Evolutionary conservation across 2,888 invertebrate species (phyloP), one percentile per base, ranked within the genome.

Genomic region (Lasioglossum vierecki): DNA sequence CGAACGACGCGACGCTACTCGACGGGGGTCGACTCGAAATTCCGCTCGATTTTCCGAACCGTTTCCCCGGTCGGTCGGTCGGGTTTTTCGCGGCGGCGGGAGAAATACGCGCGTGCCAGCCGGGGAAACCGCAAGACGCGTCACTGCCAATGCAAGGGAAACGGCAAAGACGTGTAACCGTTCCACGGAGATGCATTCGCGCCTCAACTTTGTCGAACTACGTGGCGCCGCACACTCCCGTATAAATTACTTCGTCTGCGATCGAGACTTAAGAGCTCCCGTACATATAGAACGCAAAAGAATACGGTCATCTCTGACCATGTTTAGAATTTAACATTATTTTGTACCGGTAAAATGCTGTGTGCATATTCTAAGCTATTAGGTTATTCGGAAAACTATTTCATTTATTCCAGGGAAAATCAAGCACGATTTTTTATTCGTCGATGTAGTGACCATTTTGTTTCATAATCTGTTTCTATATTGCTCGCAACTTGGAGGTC

Each of bases 201-300:
- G 76, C 75, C 71, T 76, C 74, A 87, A 87, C 83, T 88, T 88
- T 81, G 80, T 66, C 80, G 77, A 87, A 88, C 84, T 73, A 84
- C 77, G 83, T 76, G 44, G 85, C 80, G 84, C 83, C 81, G 22
- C 68, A 68, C 84, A 76, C 84, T 85, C 84, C 82, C 87, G 63
- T 87, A 89, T 89, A 88, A 89, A 88, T 89, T 88, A 88, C 83
- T 79, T 77, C 30, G 53, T 71, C 81, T 78, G 68, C 82, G 53
- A 68, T 80, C 70, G 78, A 80, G 71, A 73, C 79, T 82, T 77
- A 83, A 63, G 63, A 15, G 63, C 30, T 63, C 30, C 15, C 63
- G 30, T 18, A 18, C 30, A 18, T 18, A 63, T 8, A 15, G 18
- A 6, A 35, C 18, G 30, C 30, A 3, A 18, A 63, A 63, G 30